Evolutionary conservation across 2,113 vertebrate genomes (phyloP).

Genomic region (Thamnaconus septentrionalis): DNA sequence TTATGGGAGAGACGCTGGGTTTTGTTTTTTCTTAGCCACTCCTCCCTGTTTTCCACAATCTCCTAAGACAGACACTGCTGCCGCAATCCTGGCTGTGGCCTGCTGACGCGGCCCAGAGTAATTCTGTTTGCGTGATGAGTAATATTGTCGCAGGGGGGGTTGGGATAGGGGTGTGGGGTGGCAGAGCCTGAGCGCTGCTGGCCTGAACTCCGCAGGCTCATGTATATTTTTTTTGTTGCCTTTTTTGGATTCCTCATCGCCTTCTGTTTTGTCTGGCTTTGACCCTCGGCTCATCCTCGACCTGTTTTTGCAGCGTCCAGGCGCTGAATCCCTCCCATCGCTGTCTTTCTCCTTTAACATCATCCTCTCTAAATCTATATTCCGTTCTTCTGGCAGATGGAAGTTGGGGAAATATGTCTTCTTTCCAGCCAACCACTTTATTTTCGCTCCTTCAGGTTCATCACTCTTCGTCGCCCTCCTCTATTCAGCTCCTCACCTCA

Average conservation of each 20-base stretch:
- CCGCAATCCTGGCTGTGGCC: slow-evolving; percentile 29
- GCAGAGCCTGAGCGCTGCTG: slow-evolving; percentile 26
- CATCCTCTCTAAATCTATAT: neutral
- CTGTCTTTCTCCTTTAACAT: neutral
- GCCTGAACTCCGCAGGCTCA: slow-evolving; percentile 28
- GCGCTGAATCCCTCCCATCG: slow-evolving; percentile 24
- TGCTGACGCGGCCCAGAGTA: slow-evolving; percentile 20
- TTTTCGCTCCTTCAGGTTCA: neutral
- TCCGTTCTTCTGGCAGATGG: slow-evolving; percentile 9
- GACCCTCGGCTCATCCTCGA: slow-evolving; percentile 30
- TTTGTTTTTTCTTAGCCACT: slow-evolving; percentile 28
- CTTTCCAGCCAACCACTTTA: slow-evolving; percentile 22
- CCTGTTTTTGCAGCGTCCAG: slow-evolving; percentile 18
- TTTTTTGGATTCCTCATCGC: slow-evolving; percentile 17
- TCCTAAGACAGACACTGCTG: slow-evolving; percentile 14
- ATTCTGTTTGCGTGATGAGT: slow-evolving; percentile 35
- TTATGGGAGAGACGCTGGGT: slow-evolving; percentile 41
- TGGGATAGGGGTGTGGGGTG: too few relatives aligned
- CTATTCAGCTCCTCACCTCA: slow-evolving; percentile 42
- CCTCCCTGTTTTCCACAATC: slow-evolving; percentile 23
- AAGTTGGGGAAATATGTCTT: slow-evolving; percentile 12
- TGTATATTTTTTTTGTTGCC: slow-evolving; percentile 27
- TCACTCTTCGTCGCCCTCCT: slow-evolving; percentile 1
- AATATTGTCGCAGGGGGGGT: slow-evolving; percentile 18
- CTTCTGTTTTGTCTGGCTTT: slow-evolving; percentile 41